Evolutionary conservation across 2,888 invertebrate genomes (phyloP), one percentile per base, ranked within the genome.

Genomic region (Parnassius glacialis): DNA sequence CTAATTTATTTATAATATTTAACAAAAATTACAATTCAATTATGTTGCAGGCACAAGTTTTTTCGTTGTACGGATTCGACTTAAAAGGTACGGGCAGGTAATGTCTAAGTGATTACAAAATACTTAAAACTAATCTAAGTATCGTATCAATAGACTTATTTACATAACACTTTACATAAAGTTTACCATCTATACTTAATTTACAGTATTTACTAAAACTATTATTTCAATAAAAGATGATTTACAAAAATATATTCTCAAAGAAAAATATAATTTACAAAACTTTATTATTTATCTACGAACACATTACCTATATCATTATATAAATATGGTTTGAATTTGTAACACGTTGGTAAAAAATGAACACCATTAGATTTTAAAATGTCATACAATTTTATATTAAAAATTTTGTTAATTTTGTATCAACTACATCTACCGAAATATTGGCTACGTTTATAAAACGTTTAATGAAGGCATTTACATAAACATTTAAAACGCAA

Each of bases 11-110:
- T 51, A 48, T 57, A 52, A 34, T 56, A 56, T 57, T 50, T 45
- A 57, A 64, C 56, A 61, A 56, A 60, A 59, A 53, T 44, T 61
- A 51, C 61, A 61, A 55, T 61, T 61, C 43, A 56, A 68, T 53
- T 65, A 50, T 52, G 57, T 66, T 61, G 58, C 66, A 72, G 68
- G 69, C 72, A 73, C 70, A 67, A 67, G 59, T 68, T 54, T 60
- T 44, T 52, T 71, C 70, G 69, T 72, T 70, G 70, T 70, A 69
- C 70, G 70, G 61, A 45, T 59, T 45, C 52, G 45, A 34, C n/a
- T 11, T 59, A 16, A 7, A 16, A 43, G 10, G 9, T 10, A 9
- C 10, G 16, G 3, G 16, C 9, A n/a, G 10, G 13, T 2, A 41
- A n/a, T 34, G 34, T 42, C 20, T 47, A 59, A 59, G 16, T 1